A percentile compares a stretch with the other conserved stretches of the same genome.
Evolutionary conservation across 2,113 vertebrate genomes (phyloP).

Genomic region (Formicarius rufipectus): DNA sequence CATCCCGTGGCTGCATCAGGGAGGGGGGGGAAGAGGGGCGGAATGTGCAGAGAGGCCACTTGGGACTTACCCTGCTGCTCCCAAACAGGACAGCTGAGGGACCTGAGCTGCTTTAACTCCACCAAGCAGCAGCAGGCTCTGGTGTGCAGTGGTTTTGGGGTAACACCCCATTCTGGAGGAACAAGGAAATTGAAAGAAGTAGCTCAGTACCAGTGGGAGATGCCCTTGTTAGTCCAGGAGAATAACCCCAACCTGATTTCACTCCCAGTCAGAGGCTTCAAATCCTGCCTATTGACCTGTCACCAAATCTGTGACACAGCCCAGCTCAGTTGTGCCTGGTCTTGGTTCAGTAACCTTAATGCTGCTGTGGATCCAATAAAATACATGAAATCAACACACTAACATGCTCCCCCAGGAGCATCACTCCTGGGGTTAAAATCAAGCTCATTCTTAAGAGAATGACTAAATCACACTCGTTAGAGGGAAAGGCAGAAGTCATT

Average conservation of each 20-base stretch:
- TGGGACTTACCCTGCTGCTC: background rate
- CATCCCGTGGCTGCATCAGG: background rate
- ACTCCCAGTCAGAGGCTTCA: background rate
- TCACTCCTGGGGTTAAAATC: background rate
- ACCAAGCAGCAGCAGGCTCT: background rate
- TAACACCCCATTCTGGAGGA: background rate
- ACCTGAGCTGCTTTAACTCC: background rate
- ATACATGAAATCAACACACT: background rate
- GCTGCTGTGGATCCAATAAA: background rate
- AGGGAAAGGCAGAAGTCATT: background rate
- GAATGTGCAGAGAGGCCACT: too few species aligned
- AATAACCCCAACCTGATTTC: background rate
- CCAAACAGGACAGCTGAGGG: too few species aligned
- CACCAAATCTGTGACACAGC: too few species aligned
- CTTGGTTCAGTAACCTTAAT: background rate
- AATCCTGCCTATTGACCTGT: background rate
- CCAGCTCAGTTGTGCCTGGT: background rate
- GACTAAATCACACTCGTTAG: background rate
- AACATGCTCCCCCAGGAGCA: too few species aligned
- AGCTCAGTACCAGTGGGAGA: background rate
- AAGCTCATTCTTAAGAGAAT: background rate
- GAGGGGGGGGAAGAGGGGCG: too few species aligned
- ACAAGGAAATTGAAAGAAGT: background rate
- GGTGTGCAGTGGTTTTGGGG: rapidly evolving
- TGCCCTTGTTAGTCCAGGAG: background rate